Evolutionary conservation across 2,888 invertebrate genomes (phyloP).

Genomic region (Parnassius glacialis): DNA sequence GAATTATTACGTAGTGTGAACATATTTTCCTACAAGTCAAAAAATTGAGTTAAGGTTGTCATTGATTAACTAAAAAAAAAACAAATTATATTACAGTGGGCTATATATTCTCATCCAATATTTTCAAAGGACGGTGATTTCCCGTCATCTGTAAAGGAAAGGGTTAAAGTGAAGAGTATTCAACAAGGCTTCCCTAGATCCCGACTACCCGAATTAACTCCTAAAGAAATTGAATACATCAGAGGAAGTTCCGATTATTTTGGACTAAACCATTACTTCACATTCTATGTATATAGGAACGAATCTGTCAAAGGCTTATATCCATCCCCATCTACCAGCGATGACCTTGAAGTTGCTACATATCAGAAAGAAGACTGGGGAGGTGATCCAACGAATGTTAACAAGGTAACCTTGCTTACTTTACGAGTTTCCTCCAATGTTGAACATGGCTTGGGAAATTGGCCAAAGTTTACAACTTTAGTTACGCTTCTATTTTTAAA

Average conservation of each 20-base stretch:
- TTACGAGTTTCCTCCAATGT: too few relatives aligned
- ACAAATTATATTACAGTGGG: slow-evolving; percentile 48
- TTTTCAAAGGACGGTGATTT: slow-evolving; percentile 82
- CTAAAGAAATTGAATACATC: slow-evolving; percentile 49
- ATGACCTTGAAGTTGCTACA: slow-evolving; percentile 37
- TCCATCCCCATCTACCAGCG: slow-evolving; percentile 39
- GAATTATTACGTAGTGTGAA: too few relatives aligned
- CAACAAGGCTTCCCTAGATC: slow-evolving; percentile 78
- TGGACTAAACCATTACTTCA: slow-evolving; percentile 84
- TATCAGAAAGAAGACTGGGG: slow-evolving; percentile 28
- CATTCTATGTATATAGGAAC: slow-evolving; percentile 51
- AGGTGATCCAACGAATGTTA: slow-evolving; percentile 1
- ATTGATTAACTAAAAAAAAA: too few relatives aligned
- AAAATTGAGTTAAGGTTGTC: too few relatives aligned
- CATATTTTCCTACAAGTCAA: too few relatives aligned
- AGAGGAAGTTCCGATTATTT: slow-evolving; percentile 45
- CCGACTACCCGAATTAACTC: slow-evolving; percentile 72
- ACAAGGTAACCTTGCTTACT: too few relatives aligned
- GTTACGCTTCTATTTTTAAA: too few relatives aligned
- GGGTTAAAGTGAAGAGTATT: slow-evolving; percentile 76
- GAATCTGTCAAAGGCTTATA: slow-evolving; percentile 35
- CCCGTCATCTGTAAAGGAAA: slow-evolving; percentile 80
- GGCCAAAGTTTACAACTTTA: too few relatives aligned
- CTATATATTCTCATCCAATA: slow-evolving; percentile 82
- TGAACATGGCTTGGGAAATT: too few relatives aligned